Conservation (phyloP, 2,888 invertebrate genomes). For the Ophion obscuratus region DNA sequence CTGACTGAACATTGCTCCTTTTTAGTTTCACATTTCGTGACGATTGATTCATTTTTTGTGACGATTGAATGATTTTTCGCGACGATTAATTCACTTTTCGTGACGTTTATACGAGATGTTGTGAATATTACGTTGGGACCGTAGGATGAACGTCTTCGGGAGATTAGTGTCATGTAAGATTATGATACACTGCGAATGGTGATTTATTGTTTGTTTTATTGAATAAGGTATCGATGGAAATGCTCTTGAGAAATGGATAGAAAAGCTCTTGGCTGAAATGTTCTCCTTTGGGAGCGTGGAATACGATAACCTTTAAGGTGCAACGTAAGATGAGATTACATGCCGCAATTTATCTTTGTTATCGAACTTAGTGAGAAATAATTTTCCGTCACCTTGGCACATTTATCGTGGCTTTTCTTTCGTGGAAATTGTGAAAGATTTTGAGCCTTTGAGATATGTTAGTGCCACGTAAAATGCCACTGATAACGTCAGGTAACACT, state of each 20-base stretch:
- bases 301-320: not conserved
- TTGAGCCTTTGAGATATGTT: not conserved
- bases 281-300: not conserved
- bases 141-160: not conserved
- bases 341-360: too few relatives aligned
- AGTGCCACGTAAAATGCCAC: not conserved
- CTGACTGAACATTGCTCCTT: too few relatives aligned
- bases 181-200: not conserved
- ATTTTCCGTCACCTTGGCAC: too few relatives aligned
- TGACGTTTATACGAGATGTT: not conserved
- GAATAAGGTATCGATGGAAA: too few relatives aligned
- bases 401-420: too few relatives aligned
- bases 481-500: too few relatives aligned
- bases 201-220: not conserved
- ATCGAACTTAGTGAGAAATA: too few relatives aligned
- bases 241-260: not conserved
- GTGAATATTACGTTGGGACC: not conserved
- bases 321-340: not conserved
- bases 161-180: slow-evolving; percentile 44
- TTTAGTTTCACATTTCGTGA: too few relatives aligned
- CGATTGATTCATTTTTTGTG: too few relatives aligned
- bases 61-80: too few relatives aligned
- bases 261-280: not conserved
- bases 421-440: too few relatives aligned
- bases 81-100: too few relatives aligned